phyloP scores from a whole-genome alignment of 1,140 invertebrate genomes.

The Mesaphorura yosii region DNA sequence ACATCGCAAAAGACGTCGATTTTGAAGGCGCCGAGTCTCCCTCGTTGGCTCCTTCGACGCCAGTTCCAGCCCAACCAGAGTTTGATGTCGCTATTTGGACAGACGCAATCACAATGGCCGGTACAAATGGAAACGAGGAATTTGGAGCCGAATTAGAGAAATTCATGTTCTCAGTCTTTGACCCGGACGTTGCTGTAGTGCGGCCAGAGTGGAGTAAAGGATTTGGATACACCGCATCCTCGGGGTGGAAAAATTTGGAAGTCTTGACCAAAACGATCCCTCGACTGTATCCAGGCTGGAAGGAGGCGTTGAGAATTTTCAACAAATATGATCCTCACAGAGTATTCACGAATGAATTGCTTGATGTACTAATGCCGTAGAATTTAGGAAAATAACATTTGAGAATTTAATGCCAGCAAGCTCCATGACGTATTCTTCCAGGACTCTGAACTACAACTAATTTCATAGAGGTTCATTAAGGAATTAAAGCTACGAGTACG shows the following conservation, averaged over 20 bases:
- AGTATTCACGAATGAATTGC: conserved; percentile 11
- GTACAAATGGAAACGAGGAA: conserved; percentile 1
- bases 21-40: background rate
- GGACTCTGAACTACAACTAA: too few relatives aligned
- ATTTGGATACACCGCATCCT: conserved; percentile 8
- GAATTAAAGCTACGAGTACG: too few relatives aligned
- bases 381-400: too few relatives aligned
- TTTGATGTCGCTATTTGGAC: conserved; percentile 16
- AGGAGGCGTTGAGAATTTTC: background rate
- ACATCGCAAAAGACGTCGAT: conserved; percentile 4
- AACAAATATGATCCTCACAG: conserved; percentile 13
- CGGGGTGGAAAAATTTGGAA: background rate
- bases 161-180: conserved; percentile 4
- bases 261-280: conserved; percentile 1
- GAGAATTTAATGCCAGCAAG: too few relatives aligned
- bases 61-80: background rate
- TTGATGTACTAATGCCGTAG: too few relatives aligned
- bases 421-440: too few relatives aligned
- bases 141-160: conserved; percentile 15
- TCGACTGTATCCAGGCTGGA: conserved; percentile 6
- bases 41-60: background rate
- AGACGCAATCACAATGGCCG: conserved; percentile 5
- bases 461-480: too few relatives aligned
- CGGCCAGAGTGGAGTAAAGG: conserved; percentile 20
- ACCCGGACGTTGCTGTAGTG: background rate